These are phyloP conservation scores for Glossosoma conforme DNA, from an alignment of 1,140 invertebrate genomes.

Conservation along the genomic window DNA sequence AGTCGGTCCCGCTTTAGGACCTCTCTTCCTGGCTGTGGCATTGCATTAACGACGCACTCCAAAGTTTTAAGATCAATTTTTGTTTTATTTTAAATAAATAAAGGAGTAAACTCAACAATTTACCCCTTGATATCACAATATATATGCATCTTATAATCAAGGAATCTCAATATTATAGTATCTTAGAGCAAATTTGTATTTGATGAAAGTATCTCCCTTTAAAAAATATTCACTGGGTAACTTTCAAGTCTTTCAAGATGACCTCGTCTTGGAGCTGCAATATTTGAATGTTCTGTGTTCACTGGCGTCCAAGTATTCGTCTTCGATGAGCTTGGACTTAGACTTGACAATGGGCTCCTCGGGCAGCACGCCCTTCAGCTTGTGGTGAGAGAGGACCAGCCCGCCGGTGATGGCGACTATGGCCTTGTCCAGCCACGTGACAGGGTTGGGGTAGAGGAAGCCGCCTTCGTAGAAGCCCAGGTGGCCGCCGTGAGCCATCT, in stretches of 20 bases:
- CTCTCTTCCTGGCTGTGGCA: too few relatives aligned
- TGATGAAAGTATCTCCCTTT: too few relatives aligned
- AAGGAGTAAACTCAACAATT: too few relatives aligned
- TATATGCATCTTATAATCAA: too few relatives aligned
- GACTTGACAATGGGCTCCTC: constrained; percentile 13
- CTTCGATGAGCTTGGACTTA: constrained; percentile 19
- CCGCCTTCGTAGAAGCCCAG: constrained; percentile 90
- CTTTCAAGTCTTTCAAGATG: constrained; percentile 5
- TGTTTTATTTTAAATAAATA: too few relatives aligned
- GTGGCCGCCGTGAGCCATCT: constrained; percentile 86
- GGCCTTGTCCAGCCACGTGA: constrained; percentile 86
- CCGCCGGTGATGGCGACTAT: constrained; percentile 69
- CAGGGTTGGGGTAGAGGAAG: constrained; percentile 74
- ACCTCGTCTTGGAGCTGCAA: constrained; percentile 12
- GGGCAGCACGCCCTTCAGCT: constrained; percentile 24
- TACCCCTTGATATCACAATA: too few relatives aligned
- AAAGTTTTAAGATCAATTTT: too few relatives aligned
- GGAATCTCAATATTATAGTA: too few relatives aligned
- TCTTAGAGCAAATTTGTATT: too few relatives aligned
- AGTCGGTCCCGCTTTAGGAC: too few relatives aligned
- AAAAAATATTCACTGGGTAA: neutral
- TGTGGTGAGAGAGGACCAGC: constrained; percentile 57
- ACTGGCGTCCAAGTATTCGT: constrained; percentile 16
- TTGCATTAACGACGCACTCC: too few relatives aligned
- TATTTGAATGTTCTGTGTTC: constrained; percentile 11